Base-by-base conservation (phyloP, 2,888 invertebrate species). In the Octodonta nipae region DNA sequence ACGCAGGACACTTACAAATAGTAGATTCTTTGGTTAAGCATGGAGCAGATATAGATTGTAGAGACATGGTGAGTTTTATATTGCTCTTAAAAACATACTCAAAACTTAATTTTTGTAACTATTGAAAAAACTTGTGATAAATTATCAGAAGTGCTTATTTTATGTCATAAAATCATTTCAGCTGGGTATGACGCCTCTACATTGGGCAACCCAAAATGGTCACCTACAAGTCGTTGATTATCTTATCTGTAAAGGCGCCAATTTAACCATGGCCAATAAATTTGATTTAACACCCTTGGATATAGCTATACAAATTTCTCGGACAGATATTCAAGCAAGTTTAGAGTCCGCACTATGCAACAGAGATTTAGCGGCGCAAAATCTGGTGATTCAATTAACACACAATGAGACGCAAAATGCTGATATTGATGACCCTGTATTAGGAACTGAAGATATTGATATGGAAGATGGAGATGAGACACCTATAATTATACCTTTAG, bases 131-230 rank as follows among this genome's bases (percentile, higher is more conserved):
- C n/a, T n/a, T n/a, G n/a, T n/a, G n/a, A n/a, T n/a, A n/a, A n/a
- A n/a, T 28, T 7, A 25, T 17, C 11, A 15, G 5, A 16, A n/a
- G n/a, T n/a, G n/a, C n/a, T n/a, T n/a, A n/a, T n/a, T n/a, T n/a
- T n/a, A n/a, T n/a, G n/a, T n/a, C n/a, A n/a, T n/a, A n/a, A n/a
- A n/a, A n/a, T n/a, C n/a, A n/a, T 34, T 64, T 27, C 51, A 85
- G 84, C 61, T 86, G 11, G 73, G 74, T 50, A 86, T 86, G 91
- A 91, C 91, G 25, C 87, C 92, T 22, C 67, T 93, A 35, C 92
- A 93, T 65, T 92, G 92, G 92, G 89, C 92, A 4, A 82, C 82
- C 25, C 84, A 86, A 63, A 77, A 81, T 49, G 78, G 79, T 1
- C 82, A 87, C 62, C 59, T 68, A 13, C 67, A 70, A 36, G 71